Evolutionary conservation across 2,888 invertebrate genomes (phyloP).

Genomic region (Caenorhabditis zanzibari): DNA sequence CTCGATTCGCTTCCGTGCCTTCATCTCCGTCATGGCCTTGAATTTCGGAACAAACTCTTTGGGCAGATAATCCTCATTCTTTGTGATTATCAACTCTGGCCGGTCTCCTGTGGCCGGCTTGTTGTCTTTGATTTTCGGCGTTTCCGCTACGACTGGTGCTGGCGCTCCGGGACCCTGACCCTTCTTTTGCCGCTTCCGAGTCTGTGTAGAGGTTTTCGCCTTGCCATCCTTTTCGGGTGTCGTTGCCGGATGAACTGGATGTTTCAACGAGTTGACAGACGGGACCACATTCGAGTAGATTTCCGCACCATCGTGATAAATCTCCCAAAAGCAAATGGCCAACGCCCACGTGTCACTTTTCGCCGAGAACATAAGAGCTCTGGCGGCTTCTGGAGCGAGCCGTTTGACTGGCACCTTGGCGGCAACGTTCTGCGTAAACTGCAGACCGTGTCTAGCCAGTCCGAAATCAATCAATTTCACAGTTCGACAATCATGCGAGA

Average conservation of each 20-base stretch:
- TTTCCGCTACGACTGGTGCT: not conserved
- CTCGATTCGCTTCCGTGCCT: not conserved
- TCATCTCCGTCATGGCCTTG: not conserved
- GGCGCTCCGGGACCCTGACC: not conserved
- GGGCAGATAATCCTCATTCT: conserved; percentile 23
- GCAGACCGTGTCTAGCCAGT: conserved; percentile 20
- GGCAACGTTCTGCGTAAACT: conserved; percentile 12
- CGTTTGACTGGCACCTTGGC: conserved; percentile 54
- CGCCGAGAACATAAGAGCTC: conserved; percentile 14
- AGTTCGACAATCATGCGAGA: conserved; percentile 35
- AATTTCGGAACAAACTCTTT: conserved; percentile 7
- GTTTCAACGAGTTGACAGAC: conserved; percentile 7
- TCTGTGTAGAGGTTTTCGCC: not conserved
- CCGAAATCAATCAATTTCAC: conserved; percentile 63
- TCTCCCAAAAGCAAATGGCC: conserved; percentile 51
- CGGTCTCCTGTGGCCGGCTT: not conserved
- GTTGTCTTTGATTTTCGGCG: not conserved
- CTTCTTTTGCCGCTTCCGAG: not conserved
- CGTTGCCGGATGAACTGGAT: not conserved
- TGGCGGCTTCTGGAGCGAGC: conserved; percentile 45
- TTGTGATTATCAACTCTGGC: conserved; percentile 14
- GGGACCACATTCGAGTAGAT: conserved; percentile 20
- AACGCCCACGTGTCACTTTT: conserved; percentile 56
- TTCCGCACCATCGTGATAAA: conserved; percentile 51
- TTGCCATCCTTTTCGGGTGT: not conserved